Base-by-base conservation (phyloP, 2,888 invertebrate species). In the Drosophila tripunctata region DNA sequence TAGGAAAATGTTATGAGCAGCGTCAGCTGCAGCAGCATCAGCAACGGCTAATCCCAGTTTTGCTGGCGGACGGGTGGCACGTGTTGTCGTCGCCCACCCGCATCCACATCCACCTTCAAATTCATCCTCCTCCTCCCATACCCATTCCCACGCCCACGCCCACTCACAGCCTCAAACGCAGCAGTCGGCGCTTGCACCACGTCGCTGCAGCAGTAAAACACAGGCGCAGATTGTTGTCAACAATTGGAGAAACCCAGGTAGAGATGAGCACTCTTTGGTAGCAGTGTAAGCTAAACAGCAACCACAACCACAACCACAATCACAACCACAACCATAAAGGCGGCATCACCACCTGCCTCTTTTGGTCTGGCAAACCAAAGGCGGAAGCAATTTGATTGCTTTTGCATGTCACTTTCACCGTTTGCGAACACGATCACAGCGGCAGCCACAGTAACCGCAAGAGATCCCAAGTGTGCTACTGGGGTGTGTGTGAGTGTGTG, bases 401-500 rank as follows among this genome's bases (percentile, higher is more conserved):
- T 90, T 88, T 90, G 82, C 85, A 88, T 89, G 90, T 89, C 90
- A 91, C 90, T 90, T 90, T 90, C 90, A 85, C 90, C 89, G 62
- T 61, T 82, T 65, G 78, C 74, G 60, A 75, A 54, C 70, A 67
- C 58, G 30, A 51, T 12, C 35, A 50, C 45, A 50, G 21, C 31
- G 41, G 21, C 47, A 40, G 14, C 48, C 51, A 40, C 44, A 30
- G 8, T 31, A 33, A 15, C 12, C 12, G 12, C 24, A 38, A 31
- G 19, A 27, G 35, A 40, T 21, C 35, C 45, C 27, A 51, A 74
- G 55, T 70, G 47, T 70, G 70, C 55, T 70, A 75, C 48, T 74
- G 54, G 75, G 21, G 50, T 60, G 21, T 52, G 31, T 45, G 7
- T 54, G 15, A 8, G 3, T 15, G 12, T 30, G 60, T 31, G 33